A percentile compares a stretch with the other conserved stretches of the same genome.
These are phyloP conservation scores for Nyctereutes procyonoides DNA, from an alignment of 2,113 vertebrate genomes.

Conservation along the genomic window DNA sequence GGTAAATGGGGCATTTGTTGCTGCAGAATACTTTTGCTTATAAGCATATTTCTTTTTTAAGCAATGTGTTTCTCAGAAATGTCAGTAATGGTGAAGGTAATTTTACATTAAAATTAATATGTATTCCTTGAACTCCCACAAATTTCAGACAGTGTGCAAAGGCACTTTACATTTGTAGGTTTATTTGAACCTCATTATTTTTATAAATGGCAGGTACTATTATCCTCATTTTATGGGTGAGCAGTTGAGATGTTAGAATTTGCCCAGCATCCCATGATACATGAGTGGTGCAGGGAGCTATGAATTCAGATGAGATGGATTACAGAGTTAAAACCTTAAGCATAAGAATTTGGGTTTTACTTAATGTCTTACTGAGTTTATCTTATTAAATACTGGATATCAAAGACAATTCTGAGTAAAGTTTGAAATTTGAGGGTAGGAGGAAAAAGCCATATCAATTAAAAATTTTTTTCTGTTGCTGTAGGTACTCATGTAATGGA, in stretches of 20 bases:
- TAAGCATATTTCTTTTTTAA: conserved; percentile 16
- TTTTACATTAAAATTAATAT: conserved; percentile 4
- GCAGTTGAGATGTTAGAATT: not conserved
- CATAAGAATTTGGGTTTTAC: conserved; percentile 6
- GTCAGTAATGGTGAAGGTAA: not conserved
- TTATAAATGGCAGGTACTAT: not conserved
- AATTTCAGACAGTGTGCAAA: not conserved
- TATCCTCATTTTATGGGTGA: not conserved
- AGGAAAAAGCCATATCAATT: not conserved
- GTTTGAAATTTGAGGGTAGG: conserved; percentile 4
- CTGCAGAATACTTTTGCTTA: not conserved
- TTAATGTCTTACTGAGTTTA: not conserved
- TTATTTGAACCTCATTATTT: not conserved
- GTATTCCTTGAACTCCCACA: not conserved
- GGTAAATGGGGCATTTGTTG: not conserved
- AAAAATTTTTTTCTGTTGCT: conserved; percentile 65
- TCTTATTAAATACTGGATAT: not conserved
- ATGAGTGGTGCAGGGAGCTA: not conserved
- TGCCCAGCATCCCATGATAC: not conserved
- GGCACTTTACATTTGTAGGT: not conserved
- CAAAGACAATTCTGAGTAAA: not conserved
- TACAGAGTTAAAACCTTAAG: conserved; percentile 16
- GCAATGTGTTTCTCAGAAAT: not conserved
- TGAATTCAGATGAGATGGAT: not conserved
- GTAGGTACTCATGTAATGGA: conserved; percentile 99